Conservation (phyloP, 2,113 vertebrate genomes). For the Syrrhaptes paradoxus region DNA sequence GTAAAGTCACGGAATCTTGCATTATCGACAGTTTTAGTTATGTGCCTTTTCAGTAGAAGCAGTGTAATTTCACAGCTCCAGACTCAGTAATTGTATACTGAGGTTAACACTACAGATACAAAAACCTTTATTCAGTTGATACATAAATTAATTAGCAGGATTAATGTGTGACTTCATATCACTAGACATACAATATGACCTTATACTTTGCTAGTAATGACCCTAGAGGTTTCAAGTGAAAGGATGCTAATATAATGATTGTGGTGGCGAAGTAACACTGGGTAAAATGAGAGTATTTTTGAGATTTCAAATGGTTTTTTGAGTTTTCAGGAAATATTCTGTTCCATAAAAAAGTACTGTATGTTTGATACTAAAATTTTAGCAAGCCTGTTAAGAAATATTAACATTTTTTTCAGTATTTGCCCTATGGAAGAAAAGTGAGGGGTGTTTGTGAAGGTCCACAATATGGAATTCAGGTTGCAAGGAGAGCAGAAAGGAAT, state of each 20-base stretch:
- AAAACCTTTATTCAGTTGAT: slow-evolving; percentile 4
- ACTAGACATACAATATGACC: neutral
- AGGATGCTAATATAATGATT: slow-evolving; percentile 1
- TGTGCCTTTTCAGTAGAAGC: slow-evolving; percentile 13
- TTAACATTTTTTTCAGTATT: neutral
- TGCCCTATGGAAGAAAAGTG: neutral
- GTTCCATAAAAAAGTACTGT: neutral
- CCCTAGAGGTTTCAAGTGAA: neutral
- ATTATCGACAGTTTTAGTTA: slow-evolving; percentile 32
- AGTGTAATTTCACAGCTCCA: slow-evolving; percentile 31
- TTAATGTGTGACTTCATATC: slow-evolving; percentile 20
- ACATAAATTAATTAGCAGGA: slow-evolving; percentile 52
- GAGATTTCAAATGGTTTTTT: neutral
- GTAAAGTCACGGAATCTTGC: slow-evolving; percentile 34
- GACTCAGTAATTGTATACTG: slow-evolving; percentile 9
- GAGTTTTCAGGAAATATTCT: neutral
- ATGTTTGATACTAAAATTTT: neutral
- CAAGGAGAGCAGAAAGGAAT: neutral
- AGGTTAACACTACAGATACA: neutral
- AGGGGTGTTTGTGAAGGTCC: neutral
- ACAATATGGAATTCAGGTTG: neutral
- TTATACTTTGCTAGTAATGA: neutral
- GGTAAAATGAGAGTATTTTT: neutral
- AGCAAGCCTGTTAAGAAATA: neutral
- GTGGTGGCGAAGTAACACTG: neutral